These are phyloP conservation scores for Ellobius talpinus DNA, from an alignment of 2,113 vertebrate genomes.

Conservation along the genomic window DNA sequence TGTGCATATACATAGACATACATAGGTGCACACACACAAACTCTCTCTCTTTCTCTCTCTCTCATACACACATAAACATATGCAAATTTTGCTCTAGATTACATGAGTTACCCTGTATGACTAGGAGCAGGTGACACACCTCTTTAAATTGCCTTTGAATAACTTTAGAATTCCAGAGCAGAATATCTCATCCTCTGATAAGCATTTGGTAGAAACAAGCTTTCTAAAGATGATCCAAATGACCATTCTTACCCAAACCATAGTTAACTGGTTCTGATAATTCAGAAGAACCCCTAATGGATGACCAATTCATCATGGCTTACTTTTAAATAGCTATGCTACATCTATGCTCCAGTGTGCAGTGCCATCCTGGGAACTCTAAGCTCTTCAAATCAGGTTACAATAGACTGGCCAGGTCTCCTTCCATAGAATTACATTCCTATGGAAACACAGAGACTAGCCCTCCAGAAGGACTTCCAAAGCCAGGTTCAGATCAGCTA, in stretches of 20 bases:
- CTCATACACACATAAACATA: too few relatives aligned
- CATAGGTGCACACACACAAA: background rate
- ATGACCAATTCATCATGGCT: background rate
- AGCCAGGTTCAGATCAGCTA: background rate
- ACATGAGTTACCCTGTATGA: background rate
- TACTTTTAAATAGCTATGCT: background rate
- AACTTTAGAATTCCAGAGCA: background rate
- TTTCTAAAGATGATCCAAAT: background rate
- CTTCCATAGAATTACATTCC: background rate
- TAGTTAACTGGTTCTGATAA: background rate
- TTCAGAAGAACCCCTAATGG: background rate
- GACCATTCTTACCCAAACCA: background rate
- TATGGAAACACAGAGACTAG: background rate
- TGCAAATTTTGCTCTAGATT: background rate
- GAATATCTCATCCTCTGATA: background rate
- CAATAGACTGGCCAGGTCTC: background rate
- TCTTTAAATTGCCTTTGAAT: background rate
- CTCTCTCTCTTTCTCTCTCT: too few relatives aligned
- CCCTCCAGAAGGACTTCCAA: background rate
- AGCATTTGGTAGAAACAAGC: background rate
- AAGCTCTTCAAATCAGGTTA: constrained; percentile 18
- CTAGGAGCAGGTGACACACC: background rate
- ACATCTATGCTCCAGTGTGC: background rate
- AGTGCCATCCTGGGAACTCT: background rate
- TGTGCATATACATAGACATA: background rate